Evolutionary conservation across 2,797 vertebrate species (phyloP).

Genomic region (Lacerta viridis): DNA sequence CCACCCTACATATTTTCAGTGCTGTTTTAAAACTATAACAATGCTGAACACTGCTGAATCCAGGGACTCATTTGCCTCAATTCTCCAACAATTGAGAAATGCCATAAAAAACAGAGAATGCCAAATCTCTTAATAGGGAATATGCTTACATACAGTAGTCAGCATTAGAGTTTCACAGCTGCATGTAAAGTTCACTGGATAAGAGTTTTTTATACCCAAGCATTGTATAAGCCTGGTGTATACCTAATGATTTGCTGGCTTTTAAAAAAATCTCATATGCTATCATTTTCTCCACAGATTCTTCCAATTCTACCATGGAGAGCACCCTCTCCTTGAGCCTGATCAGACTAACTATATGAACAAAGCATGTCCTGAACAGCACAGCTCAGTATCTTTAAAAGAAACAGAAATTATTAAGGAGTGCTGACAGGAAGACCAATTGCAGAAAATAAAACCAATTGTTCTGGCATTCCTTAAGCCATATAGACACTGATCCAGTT

Average conservation of each 20-base stretch:
- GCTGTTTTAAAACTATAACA: background rate
- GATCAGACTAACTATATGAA: background rate
- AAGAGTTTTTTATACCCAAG: background rate
- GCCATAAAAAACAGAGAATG: background rate
- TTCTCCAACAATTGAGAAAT: background rate
- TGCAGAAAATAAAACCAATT: slow-evolving; percentile 1
- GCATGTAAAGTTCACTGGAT: background rate
- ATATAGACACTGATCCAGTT: background rate
- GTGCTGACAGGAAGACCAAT: background rate
- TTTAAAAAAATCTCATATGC: background rate
- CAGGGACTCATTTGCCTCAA: background rate
- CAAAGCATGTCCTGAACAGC: background rate
- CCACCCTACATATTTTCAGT: background rate
- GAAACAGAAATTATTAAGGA: background rate
- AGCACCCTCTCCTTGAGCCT: background rate
- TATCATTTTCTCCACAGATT: background rate
- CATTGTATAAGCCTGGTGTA: background rate
- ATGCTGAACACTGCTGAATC: background rate
- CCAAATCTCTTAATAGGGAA: background rate
- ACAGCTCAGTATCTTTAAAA: too few relatives aligned
- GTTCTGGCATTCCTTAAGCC: slow-evolving; percentile 11
- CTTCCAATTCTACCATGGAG: background rate
- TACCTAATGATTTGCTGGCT: background rate
- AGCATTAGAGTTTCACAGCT: background rate
- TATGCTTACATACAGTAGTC: background rate